A percentile compares a stretch with the other conserved stretches of the same genome.
Conservation (phyloP, 2,888 invertebrate species). For the Drosophila buzzatii region DNA sequence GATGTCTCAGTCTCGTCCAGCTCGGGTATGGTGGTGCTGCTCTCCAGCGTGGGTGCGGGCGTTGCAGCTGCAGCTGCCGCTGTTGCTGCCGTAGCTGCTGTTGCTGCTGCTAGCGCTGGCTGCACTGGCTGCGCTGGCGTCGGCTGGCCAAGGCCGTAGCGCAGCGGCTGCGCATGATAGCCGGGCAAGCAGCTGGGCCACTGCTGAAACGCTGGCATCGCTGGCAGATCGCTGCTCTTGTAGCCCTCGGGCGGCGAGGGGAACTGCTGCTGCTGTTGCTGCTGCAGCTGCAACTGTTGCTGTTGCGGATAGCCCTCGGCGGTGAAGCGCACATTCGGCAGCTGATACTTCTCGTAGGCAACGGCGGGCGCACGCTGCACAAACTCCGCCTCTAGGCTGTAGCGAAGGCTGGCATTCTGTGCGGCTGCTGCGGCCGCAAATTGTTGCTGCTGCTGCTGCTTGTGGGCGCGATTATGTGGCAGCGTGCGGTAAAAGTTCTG, state of each 20-base stretch:
- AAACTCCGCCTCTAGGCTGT: conserved; percentile 89
- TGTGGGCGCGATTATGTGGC: conserved; percentile 89
- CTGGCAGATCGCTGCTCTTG: conserved; percentile 85
- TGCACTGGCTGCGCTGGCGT: conserved; percentile 25
- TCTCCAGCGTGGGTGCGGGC: conserved; percentile 86
- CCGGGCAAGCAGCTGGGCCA: conserved; percentile 87
- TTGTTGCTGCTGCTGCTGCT: conserved; percentile 72
- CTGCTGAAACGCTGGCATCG: conserved; percentile 83
- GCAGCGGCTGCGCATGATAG: conserved; percentile 84
- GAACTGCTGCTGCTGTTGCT: conserved; percentile 84
- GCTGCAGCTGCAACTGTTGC: conserved; percentile 72
- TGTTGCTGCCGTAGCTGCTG: conserved; percentile 81
- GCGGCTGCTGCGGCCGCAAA: conserved; percentile 84
- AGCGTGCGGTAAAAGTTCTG: conserved; percentile 90
- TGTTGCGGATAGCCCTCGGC: conserved; percentile 92
- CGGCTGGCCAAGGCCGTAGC: conserved; percentile 69
- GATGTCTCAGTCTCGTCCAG: conserved; percentile 84
- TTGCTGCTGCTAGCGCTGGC: conserved; percentile 70
- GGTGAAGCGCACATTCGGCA: conserved; percentile 89
- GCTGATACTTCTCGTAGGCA: conserved; percentile 86
- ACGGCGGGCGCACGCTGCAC: conserved; percentile 86
- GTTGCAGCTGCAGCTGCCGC: conserved; percentile 34
- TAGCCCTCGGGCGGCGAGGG: conserved; percentile 91
- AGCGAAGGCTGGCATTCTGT: conserved; percentile 87
- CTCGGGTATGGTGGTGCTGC: conserved; percentile 85